These are phyloP conservation scores for Drosophila orosa DNA, from an alignment of 1,140 invertebrate genomes.

Conservation along the genomic window DNA sequence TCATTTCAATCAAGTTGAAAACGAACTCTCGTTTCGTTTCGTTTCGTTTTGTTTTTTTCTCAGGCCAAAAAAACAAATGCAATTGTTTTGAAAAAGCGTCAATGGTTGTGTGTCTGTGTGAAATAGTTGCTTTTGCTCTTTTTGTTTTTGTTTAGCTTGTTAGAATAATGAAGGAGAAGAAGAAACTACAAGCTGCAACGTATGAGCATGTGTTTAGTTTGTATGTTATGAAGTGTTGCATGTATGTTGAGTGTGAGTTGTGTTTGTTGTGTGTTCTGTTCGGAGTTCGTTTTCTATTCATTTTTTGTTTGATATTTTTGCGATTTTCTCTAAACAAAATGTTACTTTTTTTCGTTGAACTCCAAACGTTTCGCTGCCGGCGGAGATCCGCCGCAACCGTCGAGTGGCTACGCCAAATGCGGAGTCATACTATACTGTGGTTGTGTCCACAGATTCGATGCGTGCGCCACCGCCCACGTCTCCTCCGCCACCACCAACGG, in stretches of 20 bases:
- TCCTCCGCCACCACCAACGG: conserved; percentile 50
- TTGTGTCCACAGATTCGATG: conserved; percentile 82
- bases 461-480: conserved; percentile 64
- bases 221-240: conserved; percentile 22
- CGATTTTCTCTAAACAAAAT: conserved; percentile 73
- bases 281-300: conserved; percentile 62
- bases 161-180: conserved; percentile 69
- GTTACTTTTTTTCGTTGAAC: conserved; percentile 80
- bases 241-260: conserved; percentile 45
- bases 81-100: conserved; percentile 80
- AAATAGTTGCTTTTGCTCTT: conserved; percentile 56
- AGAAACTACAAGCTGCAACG: conserved; percentile 74
- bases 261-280: conserved; percentile 35
- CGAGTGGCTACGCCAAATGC: conserved; percentile 66
- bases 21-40: conserved; percentile 56
- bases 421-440: conserved; percentile 83
- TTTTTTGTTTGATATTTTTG: conserved; percentile 65
- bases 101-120: conserved; percentile 48
- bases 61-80: conserved; percentile 77
- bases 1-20: conserved; percentile 49
- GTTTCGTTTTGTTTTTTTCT: too few species aligned
- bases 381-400: conserved; percentile 75
- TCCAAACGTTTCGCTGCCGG: conserved; percentile 66
- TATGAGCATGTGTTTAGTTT: conserved; percentile 47
- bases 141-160: conserved; percentile 33